Base-by-base conservation (phyloP, 2,797 vertebrate genomes). In the Echiichthys vipera region DNA sequence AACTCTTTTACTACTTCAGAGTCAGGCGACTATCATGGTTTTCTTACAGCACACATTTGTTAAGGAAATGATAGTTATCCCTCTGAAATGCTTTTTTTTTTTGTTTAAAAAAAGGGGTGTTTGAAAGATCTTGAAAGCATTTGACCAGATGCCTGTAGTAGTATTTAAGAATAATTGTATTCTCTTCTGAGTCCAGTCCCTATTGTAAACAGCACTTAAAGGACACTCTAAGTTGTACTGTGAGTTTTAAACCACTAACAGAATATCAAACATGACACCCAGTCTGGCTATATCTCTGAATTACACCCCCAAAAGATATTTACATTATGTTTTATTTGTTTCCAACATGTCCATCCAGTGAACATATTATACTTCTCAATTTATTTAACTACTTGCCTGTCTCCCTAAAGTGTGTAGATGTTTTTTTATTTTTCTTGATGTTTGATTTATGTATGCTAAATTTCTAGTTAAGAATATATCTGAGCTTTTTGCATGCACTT, bases 1-100 rank as follows among this genome's bases (percentile, higher is more conserved):
- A 62, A 77, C 67, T 86, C 55, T 79, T 74, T 83, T 77, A 69
- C 73, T 66, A 75, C 72, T 89, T 86, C 47, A 66, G 43, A 84
- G 43, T 36, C 18, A 15, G 43, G 42, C 71, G 65, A 61, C 70
- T 47, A 73, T 78, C 74, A n/a, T 37, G 43, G 61, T 65, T 82
- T 79, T 82, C 61, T 78, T 63, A 45, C 40, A 58, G 71, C 65
- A 57, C 73, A 73, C 74, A 75, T 90, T 84, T 88, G 87, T 81
- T 68, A 64, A 73, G 74, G 75, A 84, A 88, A 79, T 66, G 22
- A 78, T 68, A 37, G 53, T 84, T 75, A 79, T 83, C 34, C 18
- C 11, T 69, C 36, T 73, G 53, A 83, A 78, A 80, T 37, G n/a
- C 25, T 69, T 54, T 65, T n/a, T 57, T 20, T 80, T n/a, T 57